Conservation (phyloP, 2,113 vertebrate genomes). For the Tragelaphus strepsiceros region DNA sequence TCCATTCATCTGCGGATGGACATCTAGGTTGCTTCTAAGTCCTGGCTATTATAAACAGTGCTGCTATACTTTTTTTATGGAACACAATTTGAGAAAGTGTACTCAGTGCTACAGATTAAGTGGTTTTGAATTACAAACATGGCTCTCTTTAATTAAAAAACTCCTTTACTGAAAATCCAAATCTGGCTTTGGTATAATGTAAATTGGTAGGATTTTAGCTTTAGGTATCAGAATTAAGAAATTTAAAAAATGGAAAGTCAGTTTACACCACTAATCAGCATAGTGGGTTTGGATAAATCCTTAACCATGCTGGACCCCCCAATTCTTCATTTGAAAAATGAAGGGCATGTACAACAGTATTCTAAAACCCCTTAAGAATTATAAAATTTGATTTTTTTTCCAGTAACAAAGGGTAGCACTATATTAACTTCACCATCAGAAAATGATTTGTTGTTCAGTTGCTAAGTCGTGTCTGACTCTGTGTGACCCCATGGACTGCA, state of each 20-base stretch:
- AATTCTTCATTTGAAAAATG: not conserved
- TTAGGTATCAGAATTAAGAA: slow-evolving; percentile 2
- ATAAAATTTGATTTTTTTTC: not conserved
- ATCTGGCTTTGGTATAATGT: not conserved
- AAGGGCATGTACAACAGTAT: not conserved
- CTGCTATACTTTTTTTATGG: not conserved
- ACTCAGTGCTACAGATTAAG: not conserved
- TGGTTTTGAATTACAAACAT: not conserved
- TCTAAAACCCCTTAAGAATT: not conserved
- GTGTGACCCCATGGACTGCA: not conserved
- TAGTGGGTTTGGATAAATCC: not conserved
- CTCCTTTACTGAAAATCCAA: not conserved
- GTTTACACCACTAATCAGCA: not conserved
- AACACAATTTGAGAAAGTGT: not conserved
- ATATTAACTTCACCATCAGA: not conserved
- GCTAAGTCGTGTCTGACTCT: not conserved
- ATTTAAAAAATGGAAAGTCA: not conserved
- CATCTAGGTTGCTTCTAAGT: no score
- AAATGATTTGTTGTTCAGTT: not conserved
- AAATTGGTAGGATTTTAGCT: not conserved
- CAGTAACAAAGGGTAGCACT: not conserved
- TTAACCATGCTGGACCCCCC: not conserved
- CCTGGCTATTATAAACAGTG: no score
- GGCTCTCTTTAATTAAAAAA: not conserved
- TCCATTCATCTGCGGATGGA: no score